Evolutionary conservation across 2,888 invertebrate genomes (phyloP), one percentile per base, ranked within the genome.

Genomic region (Thelaira solivaga): DNA sequence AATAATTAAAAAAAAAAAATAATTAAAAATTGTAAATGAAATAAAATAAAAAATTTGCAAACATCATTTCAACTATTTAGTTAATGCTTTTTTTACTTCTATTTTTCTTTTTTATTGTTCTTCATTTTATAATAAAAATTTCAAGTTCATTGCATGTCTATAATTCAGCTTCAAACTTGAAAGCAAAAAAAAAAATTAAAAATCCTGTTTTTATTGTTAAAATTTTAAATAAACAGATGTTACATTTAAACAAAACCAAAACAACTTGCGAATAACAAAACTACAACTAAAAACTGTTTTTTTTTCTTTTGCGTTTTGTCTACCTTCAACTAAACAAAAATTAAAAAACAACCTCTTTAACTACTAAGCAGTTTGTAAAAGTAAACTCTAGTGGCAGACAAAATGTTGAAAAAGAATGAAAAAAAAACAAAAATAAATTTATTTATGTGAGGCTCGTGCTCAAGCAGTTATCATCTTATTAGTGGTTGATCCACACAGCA

Each of bases 371-470:
- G n/a, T 29, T 53, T 67, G 39, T 20, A 22, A 16, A 26, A 45
- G 20, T 22, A 0, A 43, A 65, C 47, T n/a, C n/a, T 26, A 64
- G 26, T 36, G 11, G 11, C 45, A 49, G 36, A 39, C 62, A 49
- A 10, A 41, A n/a, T n/a, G n/a, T n/a, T n/a, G n/a, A 49, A 47
- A 11, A 73, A 34, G 11, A 11, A 7, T 16, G 24, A 36, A 24
- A 16, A 16, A 34, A 45, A 53, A 34, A 36, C 16, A 34, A 16
- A 61, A 34, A 36, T 20, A 34, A 16, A 61, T 68, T 68, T 62
- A 71, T 74, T 80, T 77, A 80, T 80, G 73, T 75, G 59, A 31
- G 75, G 81, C 81, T 80, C 81, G 81, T 81, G 81, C 81, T 80
- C 72, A 74, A 77, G 78, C 74, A 78, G 69, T 80, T 81, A 80